Base-by-base conservation (phyloP, 1,140 invertebrate species). In the Tyrophagus putrescentiae region DNA sequence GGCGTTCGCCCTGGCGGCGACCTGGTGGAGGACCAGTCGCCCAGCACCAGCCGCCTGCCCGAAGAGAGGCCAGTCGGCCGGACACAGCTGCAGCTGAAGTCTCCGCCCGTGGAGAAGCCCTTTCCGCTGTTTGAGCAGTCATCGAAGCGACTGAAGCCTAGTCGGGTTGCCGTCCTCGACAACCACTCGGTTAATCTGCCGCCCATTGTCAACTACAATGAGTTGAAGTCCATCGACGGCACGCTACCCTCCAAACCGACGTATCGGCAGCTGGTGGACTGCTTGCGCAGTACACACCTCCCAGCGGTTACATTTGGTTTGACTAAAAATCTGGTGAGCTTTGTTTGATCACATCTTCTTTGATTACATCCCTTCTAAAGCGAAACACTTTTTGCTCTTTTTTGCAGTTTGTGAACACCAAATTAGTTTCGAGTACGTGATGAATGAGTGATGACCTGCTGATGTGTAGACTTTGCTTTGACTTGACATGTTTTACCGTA, bases 1-100 rank as follows among this genome's bases (percentile, higher is more conserved):
- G 87, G 87, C 64, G 89, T 92, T 70, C 78, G 87, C 65, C 87
- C 87, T 60, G 87, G 87, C 61, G 87, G 85, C 68, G 87, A 91
- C 74, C 75, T 90, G 63, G 85, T 85, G 59, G 85, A 87, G 39
- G n/a, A n/a, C n/a, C n/a, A n/a, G n/a, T 27, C 13, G 39, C 52
- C 52, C 16, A 32, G 13, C 5, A 9, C 50, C 29, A 52, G 21
- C 7, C 2, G 33, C 16, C 34, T 59, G 39, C 7, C n/a, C 44
- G 18, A 45, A 18, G 21, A 25, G 23, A 16, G 69, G 72, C 84
- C 57, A 83, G 82, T 70, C 72, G 72, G 36, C 71, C 72, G 32
- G 71, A 73, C 68, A 32, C 64, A 27, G 53, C 64, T 31, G 16
- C 57, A 63, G 28, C 6, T 60, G 4, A 60, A 60, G 31, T 60